Conservation (phyloP, 2,888 invertebrate genomes). For the Drosophila eohydei region DNA sequence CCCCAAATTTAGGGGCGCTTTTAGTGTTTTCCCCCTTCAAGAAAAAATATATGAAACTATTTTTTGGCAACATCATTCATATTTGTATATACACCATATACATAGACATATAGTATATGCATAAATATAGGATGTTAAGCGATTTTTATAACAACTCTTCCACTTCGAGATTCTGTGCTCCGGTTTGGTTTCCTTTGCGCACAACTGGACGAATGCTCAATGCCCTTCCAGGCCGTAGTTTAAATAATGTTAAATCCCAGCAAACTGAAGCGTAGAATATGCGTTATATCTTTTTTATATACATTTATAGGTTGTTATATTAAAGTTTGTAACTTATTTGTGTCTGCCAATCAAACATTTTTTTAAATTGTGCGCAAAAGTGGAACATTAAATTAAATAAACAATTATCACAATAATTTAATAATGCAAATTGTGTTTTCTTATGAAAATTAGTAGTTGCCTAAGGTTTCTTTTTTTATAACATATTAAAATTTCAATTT, state of each 20-base stretch:
- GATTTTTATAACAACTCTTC: conserved; percentile 16
- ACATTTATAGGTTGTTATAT: conserved; percentile 80
- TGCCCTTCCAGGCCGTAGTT: conserved; percentile 46
- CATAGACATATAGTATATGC: conserved; percentile 44
- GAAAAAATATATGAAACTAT: neutral
- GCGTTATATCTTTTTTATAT: conserved; percentile 67
- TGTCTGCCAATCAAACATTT: conserved; percentile 42
- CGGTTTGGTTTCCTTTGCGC: neutral
- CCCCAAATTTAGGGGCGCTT: conserved; percentile 10
- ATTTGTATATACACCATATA: conserved; percentile 54
- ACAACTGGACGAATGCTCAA: conserved; percentile 25
- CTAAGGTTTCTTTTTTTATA: neutral
- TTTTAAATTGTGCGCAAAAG: conserved; percentile 33
- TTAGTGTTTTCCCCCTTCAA: conserved; percentile 12
- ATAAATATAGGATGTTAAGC: conserved; percentile 36
- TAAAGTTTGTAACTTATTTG: conserved; percentile 65
- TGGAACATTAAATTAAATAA: conserved; percentile 43
- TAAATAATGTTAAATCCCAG: conserved; percentile 43
- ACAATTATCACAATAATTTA: conserved; percentile 43
- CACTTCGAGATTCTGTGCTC: conserved; percentile 24
- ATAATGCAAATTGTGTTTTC: conserved; percentile 6
- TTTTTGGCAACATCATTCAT: conserved; percentile 55
- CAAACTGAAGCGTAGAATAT: conserved; percentile 28
- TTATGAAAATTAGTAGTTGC: neutral
- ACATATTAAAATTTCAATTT: neutral